Evolutionary conservation across 2,888 invertebrate genomes (phyloP).

Genomic region (Patella depressa): DNA sequence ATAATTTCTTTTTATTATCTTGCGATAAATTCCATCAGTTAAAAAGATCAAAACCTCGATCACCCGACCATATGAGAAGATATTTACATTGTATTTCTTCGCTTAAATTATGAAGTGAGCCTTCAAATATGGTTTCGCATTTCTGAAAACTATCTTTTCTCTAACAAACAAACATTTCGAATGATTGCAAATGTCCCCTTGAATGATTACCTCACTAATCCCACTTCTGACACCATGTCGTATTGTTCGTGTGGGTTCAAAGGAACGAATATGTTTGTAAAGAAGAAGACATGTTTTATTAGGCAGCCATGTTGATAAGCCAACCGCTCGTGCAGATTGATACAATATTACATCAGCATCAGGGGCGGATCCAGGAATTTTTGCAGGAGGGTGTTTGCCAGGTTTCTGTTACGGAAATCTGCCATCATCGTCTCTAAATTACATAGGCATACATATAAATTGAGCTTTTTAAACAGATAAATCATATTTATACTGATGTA

Average conservation of each 20-base stretch:
- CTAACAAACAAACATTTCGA: neutral
- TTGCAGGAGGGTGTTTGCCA: no score
- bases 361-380: no score
- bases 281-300: no score
- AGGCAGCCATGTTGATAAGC: no score
- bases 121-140: neutral
- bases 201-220: neutral
- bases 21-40: neutral
- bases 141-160: neutral
- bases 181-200: neutral
- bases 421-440: no score
- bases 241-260: no score
- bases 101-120: neutral
- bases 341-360: neutral
- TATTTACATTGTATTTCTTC: slow-evolving; percentile 2
- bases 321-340: no score
- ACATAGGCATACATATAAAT: no score
- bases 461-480: no score
- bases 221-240: neutral
- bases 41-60: neutral
- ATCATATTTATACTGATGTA: no score
- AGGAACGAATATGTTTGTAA: no score
- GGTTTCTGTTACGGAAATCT: no score
- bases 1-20: neutral
- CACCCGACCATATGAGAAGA: neutral